Evolutionary conservation across 2,797 vertebrate genomes (phyloP).

Genomic region (Cynopterus sphinx): DNA sequence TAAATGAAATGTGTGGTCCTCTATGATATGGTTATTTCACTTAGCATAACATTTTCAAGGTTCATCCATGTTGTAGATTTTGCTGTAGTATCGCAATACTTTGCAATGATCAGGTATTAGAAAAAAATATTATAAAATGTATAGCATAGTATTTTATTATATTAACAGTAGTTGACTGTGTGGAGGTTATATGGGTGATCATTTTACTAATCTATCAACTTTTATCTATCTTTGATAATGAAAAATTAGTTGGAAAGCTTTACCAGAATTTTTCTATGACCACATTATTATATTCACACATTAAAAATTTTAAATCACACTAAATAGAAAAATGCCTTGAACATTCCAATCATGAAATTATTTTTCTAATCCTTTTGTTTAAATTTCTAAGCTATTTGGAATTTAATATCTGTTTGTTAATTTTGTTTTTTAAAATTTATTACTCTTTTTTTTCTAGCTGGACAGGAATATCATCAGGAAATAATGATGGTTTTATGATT

Average conservation of each 20-base stretch:
- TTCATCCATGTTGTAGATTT: not conserved
- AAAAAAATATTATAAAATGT: not conserved
- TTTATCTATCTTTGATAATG: slow-evolving; percentile 6
- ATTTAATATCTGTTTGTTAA: not conserved
- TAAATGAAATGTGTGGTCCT: not conserved
- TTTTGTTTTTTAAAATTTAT: not conserved
- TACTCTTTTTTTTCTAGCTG: not conserved
- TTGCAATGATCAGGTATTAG: not conserved
- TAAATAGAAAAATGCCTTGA: not conserved
- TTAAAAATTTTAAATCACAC: not conserved
- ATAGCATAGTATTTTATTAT: not conserved
- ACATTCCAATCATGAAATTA: not conserved
- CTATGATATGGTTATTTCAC: not conserved
- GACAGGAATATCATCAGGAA: not conserved
- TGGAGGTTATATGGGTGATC: not conserved
- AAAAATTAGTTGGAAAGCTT: not conserved
- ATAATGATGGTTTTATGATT: not conserved
- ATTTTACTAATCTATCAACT: not conserved
- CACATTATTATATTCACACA: not conserved
- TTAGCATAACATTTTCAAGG: not conserved
- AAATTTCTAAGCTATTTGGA: not conserved
- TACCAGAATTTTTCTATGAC: not conserved
- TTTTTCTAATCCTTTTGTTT: not conserved
- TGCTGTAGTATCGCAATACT: not conserved
- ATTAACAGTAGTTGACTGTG: not conserved